Percentiles rank a stretch among this genome's conserved stretches.
phyloP scores from a whole-genome alignment of 2,113 vertebrate genomes.

The Podiceps cristatus region DNA sequence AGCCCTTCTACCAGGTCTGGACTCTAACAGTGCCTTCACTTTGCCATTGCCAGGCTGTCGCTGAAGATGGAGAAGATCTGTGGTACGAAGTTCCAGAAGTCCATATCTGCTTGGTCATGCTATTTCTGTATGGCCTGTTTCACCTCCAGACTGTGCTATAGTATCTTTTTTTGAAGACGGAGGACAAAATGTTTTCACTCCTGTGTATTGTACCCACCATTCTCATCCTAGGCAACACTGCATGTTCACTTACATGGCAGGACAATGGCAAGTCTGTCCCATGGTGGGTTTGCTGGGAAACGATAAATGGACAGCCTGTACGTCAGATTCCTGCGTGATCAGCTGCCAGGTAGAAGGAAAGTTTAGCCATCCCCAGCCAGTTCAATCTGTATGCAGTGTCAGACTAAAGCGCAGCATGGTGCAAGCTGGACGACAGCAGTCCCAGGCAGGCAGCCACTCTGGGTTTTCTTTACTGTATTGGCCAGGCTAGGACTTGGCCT shows the following conservation, averaged over 20 bases:
- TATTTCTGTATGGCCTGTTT: background rate
- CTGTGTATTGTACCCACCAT: no score
- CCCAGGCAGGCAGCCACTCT: background rate
- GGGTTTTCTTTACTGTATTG: background rate
- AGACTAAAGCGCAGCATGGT: background rate
- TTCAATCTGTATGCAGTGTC: background rate
- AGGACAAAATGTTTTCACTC: background rate
- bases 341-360: background rate
- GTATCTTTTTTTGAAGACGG: background rate
- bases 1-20: background rate
- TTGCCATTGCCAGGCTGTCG: rapidly evolving
- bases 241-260: background rate
- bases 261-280: background rate
- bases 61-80: background rate
- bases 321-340: background rate
- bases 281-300: background rate
- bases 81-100: background rate
- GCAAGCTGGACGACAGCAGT: background rate
- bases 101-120: background rate
- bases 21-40: background rate
- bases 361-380: background rate
- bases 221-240: background rate
- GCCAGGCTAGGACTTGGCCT: background rate
- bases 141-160: background rate
- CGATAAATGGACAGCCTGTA: background rate